These are phyloP conservation scores for Cyprinodon tularosa DNA, from an alignment of 2,113 vertebrate genomes.

Conservation along the genomic window DNA sequence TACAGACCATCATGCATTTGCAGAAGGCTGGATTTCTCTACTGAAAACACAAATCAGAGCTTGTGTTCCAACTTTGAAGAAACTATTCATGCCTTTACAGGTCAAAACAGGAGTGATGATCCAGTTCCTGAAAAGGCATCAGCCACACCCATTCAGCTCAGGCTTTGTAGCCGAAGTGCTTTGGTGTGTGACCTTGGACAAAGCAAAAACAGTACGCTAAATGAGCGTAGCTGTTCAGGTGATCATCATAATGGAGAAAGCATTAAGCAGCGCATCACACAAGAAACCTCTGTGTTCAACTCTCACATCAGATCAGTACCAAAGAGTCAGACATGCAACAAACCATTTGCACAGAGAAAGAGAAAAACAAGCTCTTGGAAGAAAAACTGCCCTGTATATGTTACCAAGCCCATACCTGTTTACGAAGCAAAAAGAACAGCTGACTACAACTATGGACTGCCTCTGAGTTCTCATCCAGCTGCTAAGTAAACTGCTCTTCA, in stretches of 20 bases:
- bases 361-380: slow-evolving; percentile 13
- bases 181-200: background rate
- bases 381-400: background rate
- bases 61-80: background rate
- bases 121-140: background rate
- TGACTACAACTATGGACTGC: slow-evolving; percentile 89
- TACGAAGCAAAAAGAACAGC: slow-evolving; percentile 81
- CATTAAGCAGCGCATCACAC: background rate
- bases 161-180: background rate
- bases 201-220: background rate
- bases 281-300: background rate
- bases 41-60: slow-evolving; percentile 19
- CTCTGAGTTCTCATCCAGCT: slow-evolving; percentile 73
- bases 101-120: slow-evolving; percentile 4
- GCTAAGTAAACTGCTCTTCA: slow-evolving; percentile 29
- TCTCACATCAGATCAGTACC: slow-evolving; percentile 1
- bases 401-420: slow-evolving; percentile 47
- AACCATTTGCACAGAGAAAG: slow-evolving; percentile 22
- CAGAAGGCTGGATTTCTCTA: slow-evolving; percentile 82
- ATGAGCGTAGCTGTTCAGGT: background rate
- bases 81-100: slow-evolving; percentile 3
- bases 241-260: slow-evolving; percentile 7
- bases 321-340: slow-evolving; percentile 1
- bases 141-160: slow-evolving; percentile 13
- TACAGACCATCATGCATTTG: slow-evolving; percentile 67